Evolutionary conservation across 2,888 invertebrate genomes (phyloP), one percentile per base, ranked within the genome.

Genomic region (Antheraea assamensis): DNA sequence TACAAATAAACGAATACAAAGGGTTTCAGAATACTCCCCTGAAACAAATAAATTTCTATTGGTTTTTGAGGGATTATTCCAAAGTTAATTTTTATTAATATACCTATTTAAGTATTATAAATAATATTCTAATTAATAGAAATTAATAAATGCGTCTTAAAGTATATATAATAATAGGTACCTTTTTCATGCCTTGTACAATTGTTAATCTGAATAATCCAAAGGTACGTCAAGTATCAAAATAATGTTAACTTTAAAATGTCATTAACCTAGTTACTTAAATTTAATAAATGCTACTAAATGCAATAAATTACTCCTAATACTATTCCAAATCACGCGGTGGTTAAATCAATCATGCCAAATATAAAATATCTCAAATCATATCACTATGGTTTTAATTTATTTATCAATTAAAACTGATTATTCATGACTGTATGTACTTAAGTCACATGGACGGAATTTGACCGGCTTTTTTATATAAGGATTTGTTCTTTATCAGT

Each of bases 321-420:
- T 88, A 87, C 91, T 90, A 91, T 91, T 89, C 86, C 89, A 88
- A 88, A 87, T 89, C 86, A 88, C 90, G 89, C 93, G 94, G 93
- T 93, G 94, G 93, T 93, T 89, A 91, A 84, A 88, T 86, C 81
- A 83, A 82, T 86, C 83, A 83, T 85, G 82, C 81, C 80, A 81
- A 83, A 81, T 80, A 79, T 78, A 42, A 73, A 82, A 80, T 85
- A 83, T 81, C 76, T 77, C 82, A 82, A 85, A 83, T 79, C 74
- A 78, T 21, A 58, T 80, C 85, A 88, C 88, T 87, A 87, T 86
- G 83, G 80, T 78, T 78, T 78, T 79, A 80, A 83, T 68, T 68
- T 68, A 68, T 35, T 27, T 15, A 64, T 27, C 30, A 35, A 68
- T 80, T 35, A 68, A 68, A 35, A 24, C 10, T 35, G 68, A 64